Evolutionary conservation across 2,797 vertebrate genomes (phyloP), one percentile per base, ranked within the genome.

Genomic region (Loris lydekkerianus): DNA sequence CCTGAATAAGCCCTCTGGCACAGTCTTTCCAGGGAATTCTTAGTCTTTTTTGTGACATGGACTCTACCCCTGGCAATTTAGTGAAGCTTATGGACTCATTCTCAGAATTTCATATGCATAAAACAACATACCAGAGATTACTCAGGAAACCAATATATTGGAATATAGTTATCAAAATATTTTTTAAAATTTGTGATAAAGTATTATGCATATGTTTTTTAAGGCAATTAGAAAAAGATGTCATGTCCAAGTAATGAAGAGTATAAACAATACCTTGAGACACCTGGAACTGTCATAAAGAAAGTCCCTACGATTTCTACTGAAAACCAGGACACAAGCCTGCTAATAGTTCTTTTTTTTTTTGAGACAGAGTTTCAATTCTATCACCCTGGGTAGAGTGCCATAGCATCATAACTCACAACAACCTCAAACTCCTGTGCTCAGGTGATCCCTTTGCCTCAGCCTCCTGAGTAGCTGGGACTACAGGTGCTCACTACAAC

Each of bases 101-200:
- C 76, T 86, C 29, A 78, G 86, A 88, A 88, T 58, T 78, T 72
- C 80, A 83, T 17, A 82, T 4, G 29, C 43, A 60, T 61, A 91
- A 88, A 86, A 73, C 13, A 72, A 91, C 63, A 78, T 67, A 31
- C 2, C 13, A 25, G 67, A 73, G 34, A 94, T 82, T 25, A 67
- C 40, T 23, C 27, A 93, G 29, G 37, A 65, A 89, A n/a, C 14
- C 65, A 85, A 58, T 4, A 69, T 27, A 49, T 7, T 72, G 2
- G 80, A 69, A 86, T 25, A 21, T 2, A 40, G 46, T 89, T 49
- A 75, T 27, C 43, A 65, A 83, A 93, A 40, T 40, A 40, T 40
- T 40, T 40, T 40, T 40, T 40, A 40, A 40, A 40, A 46, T 23
- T 29, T 53, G 13, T 58, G 27, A 78, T 53, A 73, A 88, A 76